Base-by-base conservation (phyloP, 1,140 invertebrate genomes). In the Drosophila orena region DNA sequence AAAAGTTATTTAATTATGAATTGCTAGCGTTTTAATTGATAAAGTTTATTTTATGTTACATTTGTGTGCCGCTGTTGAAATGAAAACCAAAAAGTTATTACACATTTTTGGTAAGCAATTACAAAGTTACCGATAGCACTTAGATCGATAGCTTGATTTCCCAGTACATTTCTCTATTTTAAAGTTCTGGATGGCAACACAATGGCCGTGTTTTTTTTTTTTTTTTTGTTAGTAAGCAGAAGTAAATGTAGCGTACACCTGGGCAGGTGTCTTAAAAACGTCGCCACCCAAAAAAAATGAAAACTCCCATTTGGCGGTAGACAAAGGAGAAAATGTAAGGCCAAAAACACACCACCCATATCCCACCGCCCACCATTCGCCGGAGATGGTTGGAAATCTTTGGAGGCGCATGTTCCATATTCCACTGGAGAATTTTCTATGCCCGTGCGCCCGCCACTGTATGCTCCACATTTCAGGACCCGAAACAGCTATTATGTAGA, bases 341-440 rank as follows among this genome's bases (percentile, higher is more conserved):
- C 24, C 14, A 50, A 34, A 34, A 50, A 34, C 14, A 6, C 12
- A 38, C 4, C 37, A n/a, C 40, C n/a, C 38, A 34, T 24, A 11
- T 3, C 2, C 2, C 22, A 24, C 4, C 24, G 24, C 49, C 42
- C 17, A 38, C 59, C 55, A 5, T 53, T 22, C 49, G 30, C 15
- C 11, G 40, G 60, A 69, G 60, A 69, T 69, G 66, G 65, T 54
- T 66, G 49, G 49, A 55, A 55, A 70, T 70, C 64, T 70, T 70
- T 49, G 65, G 64, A 43, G 43, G 50, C 66, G 62, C 66, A 70
- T 70, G 64, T 70, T 70, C 66, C 65, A 70, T 70, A 70, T 70
- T 70, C 43, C 50, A 34, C 20, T 24, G 35, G 42, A 37, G 11
- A 50, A 54, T 27, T 66, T 70, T 70, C 54, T 66, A 47, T 69